Conservation (phyloP, 2,888 invertebrate species). For the Homarus gammarus region DNA sequence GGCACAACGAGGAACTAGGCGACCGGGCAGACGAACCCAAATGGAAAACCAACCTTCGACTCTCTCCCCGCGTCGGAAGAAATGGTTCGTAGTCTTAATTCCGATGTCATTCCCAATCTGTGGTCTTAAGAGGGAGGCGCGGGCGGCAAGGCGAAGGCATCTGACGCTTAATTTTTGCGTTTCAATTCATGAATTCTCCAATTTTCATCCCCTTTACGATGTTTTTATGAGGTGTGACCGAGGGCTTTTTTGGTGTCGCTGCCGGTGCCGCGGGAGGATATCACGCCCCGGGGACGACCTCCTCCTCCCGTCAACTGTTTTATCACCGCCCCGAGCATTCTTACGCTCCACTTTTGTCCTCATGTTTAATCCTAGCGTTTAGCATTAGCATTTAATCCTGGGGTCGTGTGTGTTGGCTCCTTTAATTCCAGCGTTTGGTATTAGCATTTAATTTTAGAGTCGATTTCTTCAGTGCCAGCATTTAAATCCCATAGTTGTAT, state of each 20-base stretch:
- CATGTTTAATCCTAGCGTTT: conserved; percentile 10
- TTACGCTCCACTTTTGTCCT: not conserved
- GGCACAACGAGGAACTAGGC: not conserved
- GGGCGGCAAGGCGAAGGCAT: conserved; percentile 51
- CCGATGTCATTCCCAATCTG: conserved; percentile 56
- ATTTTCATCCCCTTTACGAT: conserved; percentile 61
- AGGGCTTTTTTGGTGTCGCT: conserved; percentile 58
- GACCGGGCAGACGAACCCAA: not conserved
- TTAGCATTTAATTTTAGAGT: no score
- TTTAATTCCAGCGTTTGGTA: no score
- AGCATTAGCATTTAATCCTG: conserved; percentile 2
- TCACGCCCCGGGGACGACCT: conserved; percentile 20
- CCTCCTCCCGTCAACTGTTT: not conserved
- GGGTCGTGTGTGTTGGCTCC: not conserved
- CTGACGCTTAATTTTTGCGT: conserved; percentile 73
- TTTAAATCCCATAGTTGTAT: no score
- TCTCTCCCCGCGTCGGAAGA: conserved; percentile 5
- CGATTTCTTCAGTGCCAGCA: no score
- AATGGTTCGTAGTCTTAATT: conserved; percentile 51
- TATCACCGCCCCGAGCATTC: not conserved
- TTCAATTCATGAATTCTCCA: conserved; percentile 73
- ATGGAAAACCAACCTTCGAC: not conserved
- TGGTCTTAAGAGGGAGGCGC: conserved; percentile 22
- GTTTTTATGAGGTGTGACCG: conserved; percentile 69
- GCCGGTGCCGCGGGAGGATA: conserved; percentile 7